Percentiles rank a stretch among this genome's conserved stretches.
These are phyloP conservation scores for Atherinomorus stipes DNA, from an alignment of 2,113 vertebrate genomes.

Conservation along the genomic window DNA sequence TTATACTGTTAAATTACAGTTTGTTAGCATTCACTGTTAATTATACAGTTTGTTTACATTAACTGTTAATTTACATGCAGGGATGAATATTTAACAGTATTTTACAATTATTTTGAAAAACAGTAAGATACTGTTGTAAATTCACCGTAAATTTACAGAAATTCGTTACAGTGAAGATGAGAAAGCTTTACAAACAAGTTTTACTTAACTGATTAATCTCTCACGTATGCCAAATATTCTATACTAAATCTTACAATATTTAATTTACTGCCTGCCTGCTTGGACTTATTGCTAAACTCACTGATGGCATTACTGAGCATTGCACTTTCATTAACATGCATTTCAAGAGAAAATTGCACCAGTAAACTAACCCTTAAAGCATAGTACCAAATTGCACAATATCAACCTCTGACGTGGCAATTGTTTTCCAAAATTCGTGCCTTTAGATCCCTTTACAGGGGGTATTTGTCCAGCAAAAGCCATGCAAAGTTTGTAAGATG, in stretches of 20 bases:
- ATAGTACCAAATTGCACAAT: background rate
- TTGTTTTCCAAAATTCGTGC: background rate
- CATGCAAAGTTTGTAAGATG: slow-evolving; percentile 4
- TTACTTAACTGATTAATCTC: background rate
- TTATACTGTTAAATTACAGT: too few relatives aligned
- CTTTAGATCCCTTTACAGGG: slow-evolving; percentile 11
- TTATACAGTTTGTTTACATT: too few relatives aligned
- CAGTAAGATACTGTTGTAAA: too few relatives aligned
- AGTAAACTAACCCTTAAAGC: background rate
- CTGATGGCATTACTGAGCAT: background rate
- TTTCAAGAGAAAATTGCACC: background rate
- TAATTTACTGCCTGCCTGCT: too few relatives aligned
- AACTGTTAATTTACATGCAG: too few relatives aligned
- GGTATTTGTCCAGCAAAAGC: slow-evolving; percentile 5
- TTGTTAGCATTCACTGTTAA: too few relatives aligned
- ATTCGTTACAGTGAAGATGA: too few relatives aligned
- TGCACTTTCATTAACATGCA: background rate
- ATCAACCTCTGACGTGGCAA: background rate
- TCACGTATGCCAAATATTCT: background rate
- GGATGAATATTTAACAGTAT: too few relatives aligned
- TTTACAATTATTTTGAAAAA: too few relatives aligned
- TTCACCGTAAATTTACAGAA: too few relatives aligned
- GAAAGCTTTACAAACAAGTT: too few relatives aligned
- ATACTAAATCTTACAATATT: background rate
- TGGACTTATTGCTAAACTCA: background rate